A percentile compares a stretch with the other conserved stretches of the same genome.
Evolutionary conservation across 2,888 invertebrate genomes (phyloP).

Genomic region (Lydus trimaculatus): DNA sequence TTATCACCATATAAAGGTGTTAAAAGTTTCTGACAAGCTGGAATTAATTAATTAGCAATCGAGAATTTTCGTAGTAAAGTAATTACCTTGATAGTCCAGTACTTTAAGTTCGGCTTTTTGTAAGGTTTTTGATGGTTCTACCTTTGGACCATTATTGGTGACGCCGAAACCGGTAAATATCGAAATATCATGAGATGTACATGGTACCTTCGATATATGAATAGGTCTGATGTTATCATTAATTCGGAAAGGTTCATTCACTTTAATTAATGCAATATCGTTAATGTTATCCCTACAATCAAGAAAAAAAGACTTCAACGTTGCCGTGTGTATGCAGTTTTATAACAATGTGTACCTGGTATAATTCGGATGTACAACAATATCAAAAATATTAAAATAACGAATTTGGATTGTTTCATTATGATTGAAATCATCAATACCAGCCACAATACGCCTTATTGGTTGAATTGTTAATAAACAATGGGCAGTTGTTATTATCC

Average conservation of each 20-base stretch:
- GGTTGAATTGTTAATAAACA: constrained; percentile 9
- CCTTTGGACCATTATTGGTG: not conserved
- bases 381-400: constrained; percentile 9
- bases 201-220: constrained; percentile 19
- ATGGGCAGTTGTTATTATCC: constrained; percentile 27
- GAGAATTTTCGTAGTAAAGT: not conserved
- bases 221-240: constrained; percentile 17
- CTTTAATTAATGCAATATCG: constrained; percentile 19
- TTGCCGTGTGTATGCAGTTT: too few relatives aligned
- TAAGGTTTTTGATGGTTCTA: not conserved
- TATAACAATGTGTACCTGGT: not conserved
- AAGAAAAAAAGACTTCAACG: not conserved
- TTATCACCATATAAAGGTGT: constrained; percentile 18
- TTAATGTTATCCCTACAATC: constrained; percentile 4
- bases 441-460: constrained; percentile 19
- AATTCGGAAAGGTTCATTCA: constrained; percentile 19
- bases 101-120: constrained; percentile 13
- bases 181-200: constrained; percentile 8
- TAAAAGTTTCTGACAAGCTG: constrained; percentile 10
- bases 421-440: constrained; percentile 12
- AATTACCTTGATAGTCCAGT: constrained; percentile 14
- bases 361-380: constrained; percentile 15
- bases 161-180: constrained; percentile 17
- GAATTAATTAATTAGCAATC: not conserved
- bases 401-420: constrained; percentile 16